These are phyloP conservation scores for Euschistus heros DNA, from an alignment of 1,140 invertebrate species.

Conservation along the genomic window DNA sequence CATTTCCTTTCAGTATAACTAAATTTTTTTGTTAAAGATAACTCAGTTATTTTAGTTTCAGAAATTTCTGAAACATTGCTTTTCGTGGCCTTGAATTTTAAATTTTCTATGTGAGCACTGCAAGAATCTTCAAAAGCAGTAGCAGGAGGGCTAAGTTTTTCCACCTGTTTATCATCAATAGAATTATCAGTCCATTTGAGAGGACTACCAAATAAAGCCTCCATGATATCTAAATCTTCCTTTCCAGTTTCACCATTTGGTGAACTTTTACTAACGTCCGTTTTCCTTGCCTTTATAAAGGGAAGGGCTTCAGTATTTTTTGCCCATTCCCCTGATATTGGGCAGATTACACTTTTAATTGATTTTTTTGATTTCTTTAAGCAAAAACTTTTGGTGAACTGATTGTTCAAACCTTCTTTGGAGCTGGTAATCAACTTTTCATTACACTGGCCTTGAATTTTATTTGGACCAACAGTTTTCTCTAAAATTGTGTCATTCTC, in stretches of 20 bases:
- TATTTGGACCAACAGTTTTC: too few relatives aligned
- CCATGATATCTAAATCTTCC: not conserved
- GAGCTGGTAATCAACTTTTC: too few relatives aligned
- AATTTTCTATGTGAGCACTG: constrained; percentile 6
- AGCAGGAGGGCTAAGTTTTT: constrained; percentile 14
- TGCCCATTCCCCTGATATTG: too few relatives aligned
- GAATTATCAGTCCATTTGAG: constrained; percentile 22
- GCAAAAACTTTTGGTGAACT: too few relatives aligned
- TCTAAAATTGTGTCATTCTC: too few relatives aligned
- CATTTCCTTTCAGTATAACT: constrained; percentile 1
- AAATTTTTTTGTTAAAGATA: not conserved
- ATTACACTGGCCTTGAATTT: too few relatives aligned
- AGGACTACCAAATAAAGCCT: constrained; percentile 22
- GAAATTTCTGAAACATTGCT: not conserved
- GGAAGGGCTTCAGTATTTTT: too few relatives aligned
- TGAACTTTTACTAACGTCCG: too few relatives aligned
- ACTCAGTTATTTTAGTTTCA: not conserved
- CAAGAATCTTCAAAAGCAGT: constrained; percentile 24
- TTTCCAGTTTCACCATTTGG: not conserved
- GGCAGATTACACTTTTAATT: too few relatives aligned
- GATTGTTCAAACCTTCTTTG: too few relatives aligned
- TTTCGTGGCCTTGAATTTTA: not conserved
- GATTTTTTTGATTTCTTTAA: too few relatives aligned
- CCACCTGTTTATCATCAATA: constrained; percentile 5
- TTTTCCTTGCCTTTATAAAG: too few relatives aligned